Evolutionary conservation across 1,140 invertebrate genomes (phyloP).

Genomic region (Zaprionus africanus): DNA sequence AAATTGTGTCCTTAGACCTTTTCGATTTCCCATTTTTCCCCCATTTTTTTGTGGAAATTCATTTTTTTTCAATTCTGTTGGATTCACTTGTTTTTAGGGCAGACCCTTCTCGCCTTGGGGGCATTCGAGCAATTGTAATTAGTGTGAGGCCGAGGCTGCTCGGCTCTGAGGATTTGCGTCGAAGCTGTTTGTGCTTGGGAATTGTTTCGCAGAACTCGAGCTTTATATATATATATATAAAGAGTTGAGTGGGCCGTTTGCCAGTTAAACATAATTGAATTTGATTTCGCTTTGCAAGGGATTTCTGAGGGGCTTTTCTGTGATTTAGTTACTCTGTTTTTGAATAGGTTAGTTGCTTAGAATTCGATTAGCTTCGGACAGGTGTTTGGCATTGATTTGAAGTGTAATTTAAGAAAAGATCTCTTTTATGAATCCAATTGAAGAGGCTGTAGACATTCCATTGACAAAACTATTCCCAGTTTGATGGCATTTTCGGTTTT

Average conservation of each 20-base stretch:
- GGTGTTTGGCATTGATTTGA: neutral
- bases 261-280: constrained; percentile 49
- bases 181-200: constrained; percentile 36
- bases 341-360: neutral
- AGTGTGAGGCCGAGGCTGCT: constrained; percentile 35
- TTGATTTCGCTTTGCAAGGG: constrained; percentile 25
- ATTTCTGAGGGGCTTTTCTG: constrained; percentile 24
- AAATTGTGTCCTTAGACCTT: constrained; percentile 52
- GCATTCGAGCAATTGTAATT: constrained; percentile 55
- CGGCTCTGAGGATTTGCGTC: constrained; percentile 28
- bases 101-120: constrained; percentile 5
- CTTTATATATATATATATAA: constrained; percentile 25
- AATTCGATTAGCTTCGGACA: neutral
- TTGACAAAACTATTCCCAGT: neutral
- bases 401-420: neutral
- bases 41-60: constrained; percentile 28
- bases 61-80: constrained; percentile 36
- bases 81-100: constrained; percentile 22
- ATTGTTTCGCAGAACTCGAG: constrained; percentile 32
- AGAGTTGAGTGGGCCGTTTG: constrained; percentile 40
- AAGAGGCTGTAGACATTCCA: neutral
- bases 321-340: constrained; percentile 8
- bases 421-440: too few relatives aligned
- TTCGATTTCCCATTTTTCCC: constrained; percentile 9
- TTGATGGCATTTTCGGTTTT: constrained; percentile 30